These are phyloP conservation scores for Centropus bengalensis DNA, from an alignment of 2,113 vertebrate species.

Conservation along the genomic window DNA sequence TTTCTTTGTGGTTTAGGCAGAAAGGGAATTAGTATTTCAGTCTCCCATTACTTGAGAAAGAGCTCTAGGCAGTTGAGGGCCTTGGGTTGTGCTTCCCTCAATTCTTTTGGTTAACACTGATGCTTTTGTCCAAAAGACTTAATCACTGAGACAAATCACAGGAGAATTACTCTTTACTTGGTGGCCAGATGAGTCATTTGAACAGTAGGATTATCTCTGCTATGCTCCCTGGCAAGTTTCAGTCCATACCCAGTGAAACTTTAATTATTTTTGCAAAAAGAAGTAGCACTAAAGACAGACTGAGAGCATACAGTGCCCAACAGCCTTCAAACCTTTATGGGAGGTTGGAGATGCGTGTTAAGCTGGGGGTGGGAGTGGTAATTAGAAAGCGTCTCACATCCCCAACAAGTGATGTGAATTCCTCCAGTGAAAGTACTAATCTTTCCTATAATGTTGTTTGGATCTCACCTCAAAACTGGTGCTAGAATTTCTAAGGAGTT, in stretches of 20 bases:
- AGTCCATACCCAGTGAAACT: neutral
- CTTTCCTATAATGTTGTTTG: neutral
- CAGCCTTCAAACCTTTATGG: neutral
- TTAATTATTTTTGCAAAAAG: slow-evolving; percentile 23
- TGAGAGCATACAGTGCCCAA: neutral
- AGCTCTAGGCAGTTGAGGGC: neutral
- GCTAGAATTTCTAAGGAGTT: neutral
- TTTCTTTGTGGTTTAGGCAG: neutral
- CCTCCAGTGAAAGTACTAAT: neutral
- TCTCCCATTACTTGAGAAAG: neutral
- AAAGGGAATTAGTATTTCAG: neutral
- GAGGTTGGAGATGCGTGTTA: neutral
- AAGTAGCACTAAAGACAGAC: neutral
- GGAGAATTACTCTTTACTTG: neutral
- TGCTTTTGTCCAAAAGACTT: neutral
- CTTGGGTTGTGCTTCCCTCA: neutral
- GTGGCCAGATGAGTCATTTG: neutral
- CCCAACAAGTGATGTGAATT: neutral
- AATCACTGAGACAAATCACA: neutral
- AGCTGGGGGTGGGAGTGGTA: neutral
- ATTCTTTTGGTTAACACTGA: neutral
- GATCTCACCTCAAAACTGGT: neutral
- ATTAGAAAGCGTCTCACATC: neutral
- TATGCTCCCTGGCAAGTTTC: neutral
- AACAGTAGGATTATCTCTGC: neutral